These are phyloP conservation scores for Mellilla xanthometata DNA, from an alignment of 2,888 invertebrate genomes.

Conservation along the genomic window DNA sequence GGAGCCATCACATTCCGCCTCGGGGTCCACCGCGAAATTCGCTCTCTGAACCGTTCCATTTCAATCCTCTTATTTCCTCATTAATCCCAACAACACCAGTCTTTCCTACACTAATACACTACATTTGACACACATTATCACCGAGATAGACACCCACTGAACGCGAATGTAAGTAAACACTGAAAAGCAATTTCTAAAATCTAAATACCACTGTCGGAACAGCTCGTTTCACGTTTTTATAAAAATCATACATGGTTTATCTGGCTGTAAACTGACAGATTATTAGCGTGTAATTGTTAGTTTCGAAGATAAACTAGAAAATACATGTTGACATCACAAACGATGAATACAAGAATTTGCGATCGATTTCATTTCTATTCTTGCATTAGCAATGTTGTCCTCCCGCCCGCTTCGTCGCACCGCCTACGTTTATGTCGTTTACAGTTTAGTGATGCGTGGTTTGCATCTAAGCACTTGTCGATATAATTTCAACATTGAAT, in stretches of 20 bases:
- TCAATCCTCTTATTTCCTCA: conserved; percentile 8
- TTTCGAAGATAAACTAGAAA: conserved; percentile 30
- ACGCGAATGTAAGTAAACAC: conserved; percentile 32
- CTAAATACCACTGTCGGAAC: conserved; percentile 24
- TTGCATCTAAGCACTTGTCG: no score
- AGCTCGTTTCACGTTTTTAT: conserved; percentile 27
- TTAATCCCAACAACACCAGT: conserved; percentile 33
- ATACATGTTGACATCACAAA: conserved; percentile 69
- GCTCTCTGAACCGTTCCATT: conserved; percentile 16
- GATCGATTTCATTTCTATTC: conserved; percentile 45
- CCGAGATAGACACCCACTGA: conserved; percentile 44
- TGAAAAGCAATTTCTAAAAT: conserved; percentile 27
- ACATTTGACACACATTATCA: conserved; percentile 81
- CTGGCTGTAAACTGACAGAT: conserved; percentile 19
- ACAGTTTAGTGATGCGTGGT: no score
- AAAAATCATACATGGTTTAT: conserved; percentile 18
- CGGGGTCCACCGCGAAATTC: conserved; percentile 8
- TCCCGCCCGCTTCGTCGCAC: conserved; percentile 9
- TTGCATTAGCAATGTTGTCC: conserved; percentile 25
- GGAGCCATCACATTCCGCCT: conserved; percentile 67
- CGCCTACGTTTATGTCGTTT: background rate
- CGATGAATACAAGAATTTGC: conserved; percentile 50
- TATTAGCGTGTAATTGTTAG: conserved; percentile 20
- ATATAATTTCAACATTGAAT: no score
- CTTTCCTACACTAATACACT: conserved; percentile 58